These are phyloP conservation scores for Drosophila serrata DNA, from an alignment of 1,140 invertebrate genomes.

Conservation along the genomic window DNA sequence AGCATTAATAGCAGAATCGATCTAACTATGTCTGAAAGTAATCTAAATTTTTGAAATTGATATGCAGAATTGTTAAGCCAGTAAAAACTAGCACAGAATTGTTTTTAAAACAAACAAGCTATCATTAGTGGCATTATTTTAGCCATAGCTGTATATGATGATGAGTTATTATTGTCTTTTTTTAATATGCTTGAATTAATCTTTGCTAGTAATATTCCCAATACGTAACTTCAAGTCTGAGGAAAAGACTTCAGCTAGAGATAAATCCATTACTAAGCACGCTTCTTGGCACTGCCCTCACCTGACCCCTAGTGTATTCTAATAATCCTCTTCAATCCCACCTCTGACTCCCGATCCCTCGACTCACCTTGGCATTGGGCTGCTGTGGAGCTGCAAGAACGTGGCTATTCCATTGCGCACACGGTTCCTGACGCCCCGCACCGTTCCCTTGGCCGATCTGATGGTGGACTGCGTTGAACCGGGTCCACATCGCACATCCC, in stretches of 20 bases:
- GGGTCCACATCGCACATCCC: constrained; percentile 90
- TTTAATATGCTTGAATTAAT: not conserved
- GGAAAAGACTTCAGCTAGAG: too few relatives aligned
- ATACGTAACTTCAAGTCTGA: too few relatives aligned
- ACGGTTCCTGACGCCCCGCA: constrained; percentile 96
- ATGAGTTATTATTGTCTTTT: not conserved
- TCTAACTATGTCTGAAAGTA: too few relatives aligned
- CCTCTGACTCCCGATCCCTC: not conserved
- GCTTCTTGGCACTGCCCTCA: not conserved
- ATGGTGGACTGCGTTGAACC: constrained; percentile 91
- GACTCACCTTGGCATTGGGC: constrained; percentile 89
- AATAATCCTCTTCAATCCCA: not conserved
- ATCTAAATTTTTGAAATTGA: too few relatives aligned
- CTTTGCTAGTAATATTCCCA: too few relatives aligned
- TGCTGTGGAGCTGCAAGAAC: constrained; percentile 94
- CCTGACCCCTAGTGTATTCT: constrained; percentile 4
- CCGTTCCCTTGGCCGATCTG: constrained; percentile 95
- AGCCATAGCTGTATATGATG: not conserved
- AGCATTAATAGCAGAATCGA: too few relatives aligned
- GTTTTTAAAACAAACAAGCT: not conserved
- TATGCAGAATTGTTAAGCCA: too few relatives aligned
- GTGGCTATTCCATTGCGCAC: constrained; percentile 97
- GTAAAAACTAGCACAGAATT: too few relatives aligned
- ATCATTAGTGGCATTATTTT: not conserved
- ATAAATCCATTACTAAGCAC: not conserved